Conservation (phyloP, 2,797 vertebrate genomes). For the Linurgus olivaceus region DNA sequence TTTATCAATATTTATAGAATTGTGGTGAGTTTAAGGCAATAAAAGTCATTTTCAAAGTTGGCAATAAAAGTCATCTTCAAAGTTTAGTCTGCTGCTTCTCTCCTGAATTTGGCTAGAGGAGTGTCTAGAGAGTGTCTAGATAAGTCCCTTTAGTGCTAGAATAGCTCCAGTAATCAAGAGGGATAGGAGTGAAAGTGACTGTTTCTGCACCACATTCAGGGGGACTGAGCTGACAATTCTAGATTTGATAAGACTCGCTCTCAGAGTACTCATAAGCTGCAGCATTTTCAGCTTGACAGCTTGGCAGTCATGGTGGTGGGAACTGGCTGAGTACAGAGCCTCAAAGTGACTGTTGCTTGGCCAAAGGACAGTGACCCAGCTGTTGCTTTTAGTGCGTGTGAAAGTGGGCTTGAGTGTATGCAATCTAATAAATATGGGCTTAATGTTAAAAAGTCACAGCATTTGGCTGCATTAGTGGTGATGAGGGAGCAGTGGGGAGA, state of each 20-base stretch:
- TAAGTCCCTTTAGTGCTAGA: background rate
- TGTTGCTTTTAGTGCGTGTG: background rate
- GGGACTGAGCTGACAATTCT: background rate
- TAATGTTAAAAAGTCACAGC: background rate
- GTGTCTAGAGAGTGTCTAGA: background rate
- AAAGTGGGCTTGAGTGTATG: background rate
- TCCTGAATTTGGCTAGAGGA: background rate
- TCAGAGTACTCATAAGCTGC: background rate
- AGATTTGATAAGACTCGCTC: background rate
- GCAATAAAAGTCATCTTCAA: background rate
- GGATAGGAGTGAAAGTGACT: background rate
- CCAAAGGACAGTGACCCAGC: background rate
- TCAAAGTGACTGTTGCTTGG: background rate
- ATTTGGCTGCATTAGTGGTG: accelerated
- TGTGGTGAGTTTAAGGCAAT: background rate
- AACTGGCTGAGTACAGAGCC: background rate
- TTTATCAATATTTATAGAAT: background rate
- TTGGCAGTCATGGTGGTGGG: background rate
- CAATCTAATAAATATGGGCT: background rate
- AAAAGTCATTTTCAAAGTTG: background rate
- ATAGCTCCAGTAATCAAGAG: background rate
- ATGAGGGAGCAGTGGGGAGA: background rate
- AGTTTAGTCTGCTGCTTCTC: background rate
- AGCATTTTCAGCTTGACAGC: background rate
- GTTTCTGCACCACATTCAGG: background rate